Conservation (phyloP, 2,113 vertebrate genomes). For the Chascanopsetta lugubris region DNA sequence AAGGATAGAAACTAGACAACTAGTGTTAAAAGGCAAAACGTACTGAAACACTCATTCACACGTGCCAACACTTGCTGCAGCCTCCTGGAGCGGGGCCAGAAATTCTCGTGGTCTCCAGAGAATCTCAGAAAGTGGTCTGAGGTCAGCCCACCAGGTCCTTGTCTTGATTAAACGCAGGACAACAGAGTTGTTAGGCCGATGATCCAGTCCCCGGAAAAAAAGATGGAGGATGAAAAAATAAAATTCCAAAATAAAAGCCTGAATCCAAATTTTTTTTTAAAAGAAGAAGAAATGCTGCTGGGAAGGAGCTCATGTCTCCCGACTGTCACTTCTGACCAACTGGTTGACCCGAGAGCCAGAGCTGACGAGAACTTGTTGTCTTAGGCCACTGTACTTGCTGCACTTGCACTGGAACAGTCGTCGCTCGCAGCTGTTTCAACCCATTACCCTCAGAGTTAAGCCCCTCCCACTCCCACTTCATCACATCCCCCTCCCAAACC, state of each 20-base stretch:
- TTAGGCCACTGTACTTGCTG: constrained; percentile 56
- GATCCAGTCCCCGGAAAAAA: constrained; percentile 63
- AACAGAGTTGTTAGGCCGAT: constrained; percentile 88
- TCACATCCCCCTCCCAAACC: constrained; percentile 47
- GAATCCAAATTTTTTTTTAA: constrained; percentile 69
- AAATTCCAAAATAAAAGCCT: constrained; percentile 70
- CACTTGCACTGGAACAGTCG: constrained; percentile 63
- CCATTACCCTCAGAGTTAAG: constrained; percentile 32
- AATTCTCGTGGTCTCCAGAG: constrained; percentile 63
- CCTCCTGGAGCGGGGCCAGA: constrained; percentile 68
- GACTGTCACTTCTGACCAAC: constrained; percentile 44
- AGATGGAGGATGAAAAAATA: constrained; percentile 56
- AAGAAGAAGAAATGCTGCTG: constrained; percentile 63
- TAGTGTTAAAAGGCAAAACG: constrained; percentile 98
- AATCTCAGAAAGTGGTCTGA: constrained; percentile 68
- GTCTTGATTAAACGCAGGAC: constrained; percentile 80
- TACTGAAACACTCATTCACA: constrained; percentile 78
- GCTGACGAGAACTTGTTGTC: constrained; percentile 51
- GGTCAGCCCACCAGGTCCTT: constrained; percentile 56
- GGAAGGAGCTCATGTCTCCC: constrained; percentile 63
- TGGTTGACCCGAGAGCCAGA: constrained; percentile 38
- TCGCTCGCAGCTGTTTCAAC: constrained; percentile 54
- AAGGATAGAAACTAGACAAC: constrained; percentile 94
- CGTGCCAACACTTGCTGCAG: constrained; percentile 51
- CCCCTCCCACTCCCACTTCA: constrained; percentile 44